Evolutionary conservation across 2,888 invertebrate genomes (phyloP).

Genomic region (Caenorhabditis sp.): DNA sequence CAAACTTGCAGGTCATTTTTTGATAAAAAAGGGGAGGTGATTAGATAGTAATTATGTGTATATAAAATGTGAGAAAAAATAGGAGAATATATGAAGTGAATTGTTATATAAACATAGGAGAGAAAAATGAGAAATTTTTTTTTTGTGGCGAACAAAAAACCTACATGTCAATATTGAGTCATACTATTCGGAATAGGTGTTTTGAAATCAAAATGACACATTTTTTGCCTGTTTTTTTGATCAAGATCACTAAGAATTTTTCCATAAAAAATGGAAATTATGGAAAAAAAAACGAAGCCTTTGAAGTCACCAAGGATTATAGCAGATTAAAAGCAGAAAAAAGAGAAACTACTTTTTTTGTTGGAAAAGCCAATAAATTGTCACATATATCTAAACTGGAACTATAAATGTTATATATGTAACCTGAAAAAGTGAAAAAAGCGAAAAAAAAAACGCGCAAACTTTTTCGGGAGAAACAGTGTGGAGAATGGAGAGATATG

Average conservation of each 20-base stretch:
- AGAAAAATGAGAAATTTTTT: constrained; percentile 12
- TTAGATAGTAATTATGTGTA: neutral
- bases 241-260: too few relatives aligned
- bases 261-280: too few relatives aligned
- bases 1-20: neutral
- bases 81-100: constrained; percentile 10
- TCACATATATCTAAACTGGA: neutral
- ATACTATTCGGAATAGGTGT: neutral
- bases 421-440: neutral
- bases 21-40: neutral
- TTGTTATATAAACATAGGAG: constrained; percentile 7
- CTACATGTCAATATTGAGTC: neutral
- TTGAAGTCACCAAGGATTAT: too few relatives aligned
- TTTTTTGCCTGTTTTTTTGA: too few relatives aligned
- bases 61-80: constrained; percentile 1
- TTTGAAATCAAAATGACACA: too few relatives aligned
- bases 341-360: too few relatives aligned
- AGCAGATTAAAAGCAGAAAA: too few relatives aligned
- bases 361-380: neutral
- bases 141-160: neutral
- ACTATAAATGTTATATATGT: too few relatives aligned
- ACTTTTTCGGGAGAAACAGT: neutral
- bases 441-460: neutral
- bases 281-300: too few relatives aligned
- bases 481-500: neutral